Base-by-base conservation (phyloP, 2,888 invertebrate genomes). In the Mythimna albipuncta region DNA sequence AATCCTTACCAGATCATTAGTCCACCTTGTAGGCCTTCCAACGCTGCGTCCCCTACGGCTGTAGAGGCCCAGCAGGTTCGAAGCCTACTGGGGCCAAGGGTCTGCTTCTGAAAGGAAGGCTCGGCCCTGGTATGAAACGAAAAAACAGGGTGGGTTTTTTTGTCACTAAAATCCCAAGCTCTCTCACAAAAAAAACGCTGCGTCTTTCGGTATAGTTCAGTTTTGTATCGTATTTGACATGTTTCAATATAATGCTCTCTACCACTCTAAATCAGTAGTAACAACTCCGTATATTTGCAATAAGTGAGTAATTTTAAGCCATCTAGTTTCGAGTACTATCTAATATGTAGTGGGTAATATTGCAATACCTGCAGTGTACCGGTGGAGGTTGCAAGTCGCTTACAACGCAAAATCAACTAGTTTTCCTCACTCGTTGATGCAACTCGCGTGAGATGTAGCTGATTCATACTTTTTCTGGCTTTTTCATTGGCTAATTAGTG, bases 351-450 rank as follows among this genome's bases (percentile, higher is more conserved):
- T 47, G 16, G 6, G n/a, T 55, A 64, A 47, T 50, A 71, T 79
- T 81, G 81, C 77, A 62, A 67, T 67, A 79, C 16, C 35, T 5
- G 52, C 35, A 63, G 58, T 75, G 63, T 38, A 54, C 38, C 32
- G 0, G 57, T 65, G 41, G 52, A 73, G 69, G 47, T 69, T 64
- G 63, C 66, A 41, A 79, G 32, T 52, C 32, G 4, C 19, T 55
- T 68, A 61, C 70, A 64, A 32, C 72, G 81, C 77, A 79, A 81
- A 81, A 76, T 63, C 77, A 6, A 81, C 77, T 58, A 57, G 79
- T 79, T 79, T 76, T 72, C 52, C 61, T 64, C 13, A 55, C 59
- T 52, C 10, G 19, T 21, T 81, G 64, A 64, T 66, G 81, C 73
- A 80, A 81, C 59, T 26, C 7, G 73, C 81, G 78, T 81, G 65